A percentile compares a stretch with the other conserved stretches of the same genome.
phyloP scores from a whole-genome alignment of 2,888 invertebrate genomes.

The Lasioglossum leucozonium region DNA sequence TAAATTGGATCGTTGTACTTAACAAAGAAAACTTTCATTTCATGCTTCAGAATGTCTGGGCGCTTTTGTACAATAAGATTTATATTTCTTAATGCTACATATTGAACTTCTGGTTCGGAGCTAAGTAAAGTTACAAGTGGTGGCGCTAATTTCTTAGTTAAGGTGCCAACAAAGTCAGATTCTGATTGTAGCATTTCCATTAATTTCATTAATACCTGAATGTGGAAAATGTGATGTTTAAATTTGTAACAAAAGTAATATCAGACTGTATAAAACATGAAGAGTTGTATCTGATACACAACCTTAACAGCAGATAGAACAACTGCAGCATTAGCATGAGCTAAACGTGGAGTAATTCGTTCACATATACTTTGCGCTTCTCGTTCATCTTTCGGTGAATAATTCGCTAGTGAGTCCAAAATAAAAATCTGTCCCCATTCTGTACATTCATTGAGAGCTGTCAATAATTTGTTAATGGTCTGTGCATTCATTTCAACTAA shows the following conservation, averaged over 20 bases:
- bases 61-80: constrained; percentile 99
- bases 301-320: constrained; percentile 99
- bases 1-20: constrained; percentile 99
- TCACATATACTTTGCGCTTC: constrained; percentile 99
- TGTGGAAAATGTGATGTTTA: constrained; percentile 24
- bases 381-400: constrained; percentile 97
- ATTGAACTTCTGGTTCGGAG: constrained; percentile 99
- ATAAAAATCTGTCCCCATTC: constrained; percentile 99
- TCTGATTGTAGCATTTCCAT: constrained; percentile 98
- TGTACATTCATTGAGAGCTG: constrained; percentile 99
- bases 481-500: constrained; percentile 98
- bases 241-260: constrained; percentile 4
- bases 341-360: constrained; percentile 97
- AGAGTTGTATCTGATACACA: constrained; percentile 25
- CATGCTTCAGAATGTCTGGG: constrained; percentile 99
- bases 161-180: constrained; percentile 96
- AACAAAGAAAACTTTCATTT: constrained; percentile 99
- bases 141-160: constrained; percentile 99
- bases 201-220: constrained; percentile 95
- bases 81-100: constrained; percentile 98
- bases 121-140: constrained; percentile 98
- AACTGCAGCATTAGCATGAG: constrained; percentile 99
- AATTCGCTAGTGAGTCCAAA: constrained; percentile 98
- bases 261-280: neutral
- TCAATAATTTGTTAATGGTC: constrained; percentile 98